phyloP scores from a whole-genome alignment of 1,140 invertebrate genomes.

The Hesperophylax magnus region DNA sequence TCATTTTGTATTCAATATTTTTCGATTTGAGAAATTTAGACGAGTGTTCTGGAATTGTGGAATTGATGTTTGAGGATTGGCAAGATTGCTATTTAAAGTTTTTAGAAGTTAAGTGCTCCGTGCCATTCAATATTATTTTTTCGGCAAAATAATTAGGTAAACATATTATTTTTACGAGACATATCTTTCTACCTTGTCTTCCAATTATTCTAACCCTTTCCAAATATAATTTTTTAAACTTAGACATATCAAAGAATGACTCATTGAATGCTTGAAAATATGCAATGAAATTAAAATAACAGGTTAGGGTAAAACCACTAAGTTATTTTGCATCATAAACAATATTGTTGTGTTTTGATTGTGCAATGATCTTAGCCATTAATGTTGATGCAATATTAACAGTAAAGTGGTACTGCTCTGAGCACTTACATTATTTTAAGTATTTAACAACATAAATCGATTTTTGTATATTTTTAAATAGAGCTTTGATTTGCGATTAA shows the following conservation, averaged over 20 bases:
- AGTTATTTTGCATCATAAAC: neutral
- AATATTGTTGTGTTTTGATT: too few species aligned
- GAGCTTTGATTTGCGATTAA: conserved; percentile 34
- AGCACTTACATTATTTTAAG: neutral
- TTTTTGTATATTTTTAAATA: conserved; percentile 39
- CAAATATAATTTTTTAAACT: too few species aligned
- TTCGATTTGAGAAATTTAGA: neutral
- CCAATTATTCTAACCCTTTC: neutral
- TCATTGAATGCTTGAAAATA: too few species aligned
- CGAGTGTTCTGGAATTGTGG: neutral
- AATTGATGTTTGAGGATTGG: neutral
- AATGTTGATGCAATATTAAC: too few species aligned
- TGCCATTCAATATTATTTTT: neutral
- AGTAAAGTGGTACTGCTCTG: neutral
- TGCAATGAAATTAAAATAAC: too few species aligned
- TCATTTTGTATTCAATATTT: neutral
- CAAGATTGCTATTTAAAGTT: conserved; percentile 1
- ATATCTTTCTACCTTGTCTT: conserved; percentile 8
- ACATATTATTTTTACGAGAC: neutral
- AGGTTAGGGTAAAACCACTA: neutral
- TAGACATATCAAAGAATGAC: too few species aligned
- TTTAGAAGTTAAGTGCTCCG: conserved; percentile 14
- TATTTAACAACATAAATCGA: conserved; percentile 11
- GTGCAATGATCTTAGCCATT: too few species aligned
- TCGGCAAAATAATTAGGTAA: neutral